phyloP scores from a whole-genome alignment of 2,797 vertebrate species.

The Anisognathus igniventris region DNA sequence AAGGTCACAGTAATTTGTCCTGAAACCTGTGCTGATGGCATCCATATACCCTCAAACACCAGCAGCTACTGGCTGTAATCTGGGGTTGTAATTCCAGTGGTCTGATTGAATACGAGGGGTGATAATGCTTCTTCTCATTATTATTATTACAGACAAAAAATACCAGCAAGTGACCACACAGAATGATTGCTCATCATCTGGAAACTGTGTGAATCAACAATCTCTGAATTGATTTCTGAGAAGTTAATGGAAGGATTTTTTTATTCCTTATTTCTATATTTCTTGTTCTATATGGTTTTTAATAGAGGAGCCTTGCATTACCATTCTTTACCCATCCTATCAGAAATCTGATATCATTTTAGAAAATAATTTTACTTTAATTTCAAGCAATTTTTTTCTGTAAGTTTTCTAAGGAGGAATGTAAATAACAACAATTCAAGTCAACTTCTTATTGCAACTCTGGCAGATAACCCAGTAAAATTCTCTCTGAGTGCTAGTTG shows the following conservation, averaged over 20 bases:
- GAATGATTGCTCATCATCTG: background rate
- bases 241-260: background rate
- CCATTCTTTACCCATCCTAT: background rate
- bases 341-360: background rate
- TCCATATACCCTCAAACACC: background rate
- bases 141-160: background rate
- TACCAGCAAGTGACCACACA: background rate
- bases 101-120: background rate
- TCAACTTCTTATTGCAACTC: background rate
- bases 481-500: background rate
- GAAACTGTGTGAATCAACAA: background rate
- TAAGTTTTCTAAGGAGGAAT: background rate
- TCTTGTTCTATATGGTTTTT: rapidly evolving
- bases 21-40: background rate
- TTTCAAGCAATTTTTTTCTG: background rate
- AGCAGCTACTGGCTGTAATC: background rate
- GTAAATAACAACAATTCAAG: background rate
- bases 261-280: background rate
- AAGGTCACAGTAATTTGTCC: background rate
- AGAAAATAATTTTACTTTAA: background rate
- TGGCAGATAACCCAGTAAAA: background rate
- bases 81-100: background rate
- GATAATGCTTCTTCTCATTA: background rate
- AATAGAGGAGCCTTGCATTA: background rate
- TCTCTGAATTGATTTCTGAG: background rate